A percentile compares a stretch with the other conserved stretches of the same genome.
These are phyloP conservation scores for Stichodactyla mertensii DNA, from an alignment of 64 coral and sea anemone species.

Conservation along the genomic window DNA sequence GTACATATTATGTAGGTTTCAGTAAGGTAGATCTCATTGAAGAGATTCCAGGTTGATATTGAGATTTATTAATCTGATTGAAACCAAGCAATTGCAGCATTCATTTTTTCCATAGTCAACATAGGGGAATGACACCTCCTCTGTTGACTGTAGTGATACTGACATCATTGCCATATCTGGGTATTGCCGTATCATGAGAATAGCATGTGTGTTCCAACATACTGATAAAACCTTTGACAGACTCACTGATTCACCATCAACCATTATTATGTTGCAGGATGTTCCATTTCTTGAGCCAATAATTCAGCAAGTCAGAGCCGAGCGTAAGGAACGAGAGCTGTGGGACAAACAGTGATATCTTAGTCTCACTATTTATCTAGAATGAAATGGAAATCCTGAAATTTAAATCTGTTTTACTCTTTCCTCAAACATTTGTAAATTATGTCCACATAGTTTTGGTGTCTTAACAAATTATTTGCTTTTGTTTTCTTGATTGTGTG, in stretches of 20 bases:
- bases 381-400: not conserved
- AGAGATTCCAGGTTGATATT: too few relatives aligned
- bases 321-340: constrained; percentile 69
- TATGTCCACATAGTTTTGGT: not conserved
- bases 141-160: too few relatives aligned
- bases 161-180: too few relatives aligned
- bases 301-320: constrained; percentile 56
- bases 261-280: constrained; percentile 24
- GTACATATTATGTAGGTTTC: too few relatives aligned
- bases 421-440: constrained; percentile 1
- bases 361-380: not conserved
- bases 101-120: too few relatives aligned
- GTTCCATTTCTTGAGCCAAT: constrained; percentile 52
- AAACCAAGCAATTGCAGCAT: too few relatives aligned
- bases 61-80: too few relatives aligned
- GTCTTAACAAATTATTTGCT: not conserved
- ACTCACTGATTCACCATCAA: not conserved
- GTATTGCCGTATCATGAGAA: not conserved
- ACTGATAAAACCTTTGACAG: too few relatives aligned
- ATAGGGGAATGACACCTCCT: too few relatives aligned
- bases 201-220: too few relatives aligned
- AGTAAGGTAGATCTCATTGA: too few relatives aligned
- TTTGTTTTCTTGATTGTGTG: not conserved
- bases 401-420: not conserved
- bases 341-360: constrained; percentile 69